Base-by-base conservation (phyloP, 2,888 invertebrate genomes). In the Caenorhabditis plicata region DNA sequence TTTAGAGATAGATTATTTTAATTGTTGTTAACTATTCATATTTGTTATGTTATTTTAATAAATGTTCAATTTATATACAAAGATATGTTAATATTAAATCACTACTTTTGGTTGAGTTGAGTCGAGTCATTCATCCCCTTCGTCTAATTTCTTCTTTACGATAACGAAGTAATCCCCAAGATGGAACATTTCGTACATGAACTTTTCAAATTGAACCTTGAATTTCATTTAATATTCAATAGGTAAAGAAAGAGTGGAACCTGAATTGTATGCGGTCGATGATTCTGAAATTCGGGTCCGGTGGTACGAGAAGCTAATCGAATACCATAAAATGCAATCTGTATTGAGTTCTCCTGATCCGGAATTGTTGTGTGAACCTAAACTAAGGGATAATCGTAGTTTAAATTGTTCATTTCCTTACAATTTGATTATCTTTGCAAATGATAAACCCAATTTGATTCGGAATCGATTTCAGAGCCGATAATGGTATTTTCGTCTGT, bases 151-250 rank as follows among this genome's bases (percentile, higher is more conserved):
- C 35, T 58, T 58, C 32, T 58, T 58, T 41, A 58, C 49, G 29
- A 58, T 48, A 17, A 52, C 45, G 29, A 48, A 58, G 36, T 45
- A 39, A 19, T 32, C 32, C 26, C 48, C 58, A 32, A 51, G 20
- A 36, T 58, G 58, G 35, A 58, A 58, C 41, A 58, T 44, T 32
- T 58, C 58, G 11, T 53, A 19, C 35, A 49, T 31, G 17, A 45
- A 52, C 4, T 58, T 44, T 20, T 58, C 58, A 46, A 49, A 58
- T 31, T 58, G 58, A 29, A 58, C 48, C 40, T 58, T 51, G n/a
- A 58, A 36, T 20, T 27, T 27, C 29, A 27, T 9, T 27, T 9
- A 27, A 8, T 27, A 8, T 27, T 27, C 8, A 8, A 13, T 25
- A 23, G 4, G 22, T 7, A 2, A 25, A 4, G 25, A 38, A 38